Conservation (phyloP, 2,113 vertebrate species). For the Lathamus discolor region DNA sequence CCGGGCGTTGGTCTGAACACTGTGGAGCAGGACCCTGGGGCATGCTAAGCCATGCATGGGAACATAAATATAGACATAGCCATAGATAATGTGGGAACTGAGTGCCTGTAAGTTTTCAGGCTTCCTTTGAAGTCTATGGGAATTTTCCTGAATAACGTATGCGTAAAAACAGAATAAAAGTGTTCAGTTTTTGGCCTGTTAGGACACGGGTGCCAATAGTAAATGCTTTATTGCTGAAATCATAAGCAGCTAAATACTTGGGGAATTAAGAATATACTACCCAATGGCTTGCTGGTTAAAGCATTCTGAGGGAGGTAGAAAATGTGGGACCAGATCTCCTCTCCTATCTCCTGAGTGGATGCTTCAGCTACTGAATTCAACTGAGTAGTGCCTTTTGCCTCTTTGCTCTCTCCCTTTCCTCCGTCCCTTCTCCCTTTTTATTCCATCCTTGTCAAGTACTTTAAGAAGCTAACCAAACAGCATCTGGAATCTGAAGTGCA, state of each 20-base stretch:
- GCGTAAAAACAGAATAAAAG: neutral
- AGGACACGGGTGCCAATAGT: neutral
- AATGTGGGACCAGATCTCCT: neutral
- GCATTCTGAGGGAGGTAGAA: neutral
- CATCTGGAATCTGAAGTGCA: neutral
- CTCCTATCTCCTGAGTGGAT: neutral
- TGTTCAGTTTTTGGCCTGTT: conserved; percentile 25
- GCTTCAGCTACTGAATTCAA: neutral
- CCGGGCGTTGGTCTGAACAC: neutral
- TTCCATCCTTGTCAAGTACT: neutral
- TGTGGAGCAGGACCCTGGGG: neutral
- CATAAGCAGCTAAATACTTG: neutral
- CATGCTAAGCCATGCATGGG: neutral
- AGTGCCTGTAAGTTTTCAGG: neutral
- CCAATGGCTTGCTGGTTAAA: neutral
- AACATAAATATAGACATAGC: neutral
- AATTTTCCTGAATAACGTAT: neutral
- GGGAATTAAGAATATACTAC: conserved; percentile 19
- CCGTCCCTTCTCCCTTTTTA: neutral
- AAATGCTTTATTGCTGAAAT: conserved; percentile 5
- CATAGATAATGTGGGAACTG: conserved; percentile 8
- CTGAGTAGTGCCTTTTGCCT: neutral
- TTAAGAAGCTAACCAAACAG: neutral
- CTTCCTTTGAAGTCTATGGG: conserved; percentile 49
- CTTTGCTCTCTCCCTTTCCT: neutral